Evolutionary conservation across 2,888 invertebrate species (phyloP).

Genomic region (Congeria kusceri): DNA sequence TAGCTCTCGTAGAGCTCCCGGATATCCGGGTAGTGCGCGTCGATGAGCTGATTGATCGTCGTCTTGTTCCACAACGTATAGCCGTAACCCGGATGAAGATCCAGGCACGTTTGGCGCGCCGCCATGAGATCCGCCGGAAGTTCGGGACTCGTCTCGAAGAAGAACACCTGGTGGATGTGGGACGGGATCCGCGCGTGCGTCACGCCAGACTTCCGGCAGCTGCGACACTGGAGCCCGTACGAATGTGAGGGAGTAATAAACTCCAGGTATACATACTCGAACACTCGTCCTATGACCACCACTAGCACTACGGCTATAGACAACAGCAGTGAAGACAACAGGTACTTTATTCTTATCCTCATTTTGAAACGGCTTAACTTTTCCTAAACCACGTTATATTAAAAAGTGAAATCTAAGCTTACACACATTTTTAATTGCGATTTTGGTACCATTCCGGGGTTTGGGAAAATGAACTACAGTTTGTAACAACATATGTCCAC

Average conservation of each 20-base stretch:
- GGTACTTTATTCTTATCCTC: too few species aligned
- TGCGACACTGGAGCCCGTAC: neutral
- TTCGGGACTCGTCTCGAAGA: constrained; percentile 28
- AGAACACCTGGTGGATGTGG: constrained; percentile 17
- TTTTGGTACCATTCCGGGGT: too few species aligned
- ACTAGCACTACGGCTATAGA: neutral
- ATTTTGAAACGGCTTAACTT: too few species aligned
- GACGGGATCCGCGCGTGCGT: neutral
- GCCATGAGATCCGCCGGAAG: constrained; percentile 11
- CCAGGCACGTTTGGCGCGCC: constrained; percentile 20
- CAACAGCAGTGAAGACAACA: too few species aligned
- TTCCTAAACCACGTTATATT: too few species aligned
- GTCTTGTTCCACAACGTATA: constrained; percentile 40
- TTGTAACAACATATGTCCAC: too few species aligned
- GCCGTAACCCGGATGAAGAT: constrained; percentile 11
- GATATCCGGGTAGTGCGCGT: constrained; percentile 12
- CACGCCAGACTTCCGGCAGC: neutral
- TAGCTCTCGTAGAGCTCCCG: constrained; percentile 25
- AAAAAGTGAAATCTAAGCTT: too few species aligned
- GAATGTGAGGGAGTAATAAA: neutral
- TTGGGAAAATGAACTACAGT: too few species aligned
- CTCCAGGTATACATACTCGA: neutral
- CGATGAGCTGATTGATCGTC: constrained; percentile 20
- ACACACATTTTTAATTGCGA: too few species aligned
- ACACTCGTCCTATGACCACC: neutral